Conservation (phyloP, 2,113 vertebrate genomes). For the Dipodomys spectabilis region DNA sequence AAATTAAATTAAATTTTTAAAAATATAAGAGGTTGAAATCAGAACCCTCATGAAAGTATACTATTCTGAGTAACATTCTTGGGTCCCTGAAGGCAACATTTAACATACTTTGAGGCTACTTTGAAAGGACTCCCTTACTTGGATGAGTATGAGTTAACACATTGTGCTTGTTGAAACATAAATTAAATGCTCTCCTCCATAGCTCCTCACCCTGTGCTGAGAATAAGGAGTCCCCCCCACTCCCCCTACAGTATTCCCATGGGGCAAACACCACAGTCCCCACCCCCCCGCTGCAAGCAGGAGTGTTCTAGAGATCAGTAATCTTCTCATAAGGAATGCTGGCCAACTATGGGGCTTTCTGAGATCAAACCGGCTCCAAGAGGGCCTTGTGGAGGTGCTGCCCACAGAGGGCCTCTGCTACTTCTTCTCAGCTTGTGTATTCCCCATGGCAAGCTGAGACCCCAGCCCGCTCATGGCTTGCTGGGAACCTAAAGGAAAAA, state of each 20-base stretch:
- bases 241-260: no score
- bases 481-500: neutral
- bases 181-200: neutral
- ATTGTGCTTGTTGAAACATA: neutral
- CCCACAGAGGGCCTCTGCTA: neutral
- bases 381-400: neutral
- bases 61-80: neutral
- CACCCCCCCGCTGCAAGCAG: neutral
- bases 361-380: neutral
- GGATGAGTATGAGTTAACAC: neutral
- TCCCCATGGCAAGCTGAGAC: neutral
- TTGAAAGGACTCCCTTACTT: neutral
- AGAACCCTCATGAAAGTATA: neutral
- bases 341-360: neutral
- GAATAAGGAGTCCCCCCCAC: neutral
- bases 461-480: neutral
- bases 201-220: neutral
- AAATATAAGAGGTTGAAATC: neutral
- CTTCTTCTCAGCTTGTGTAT: neutral
- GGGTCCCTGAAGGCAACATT: neutral
- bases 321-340: neutral
- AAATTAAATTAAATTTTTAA: neutral
- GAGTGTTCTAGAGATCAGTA: neutral
- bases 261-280: no score
- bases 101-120: neutral